Conservation (phyloP, 1,140 invertebrate species). For the Pseudobourletiella spinata region DNA sequence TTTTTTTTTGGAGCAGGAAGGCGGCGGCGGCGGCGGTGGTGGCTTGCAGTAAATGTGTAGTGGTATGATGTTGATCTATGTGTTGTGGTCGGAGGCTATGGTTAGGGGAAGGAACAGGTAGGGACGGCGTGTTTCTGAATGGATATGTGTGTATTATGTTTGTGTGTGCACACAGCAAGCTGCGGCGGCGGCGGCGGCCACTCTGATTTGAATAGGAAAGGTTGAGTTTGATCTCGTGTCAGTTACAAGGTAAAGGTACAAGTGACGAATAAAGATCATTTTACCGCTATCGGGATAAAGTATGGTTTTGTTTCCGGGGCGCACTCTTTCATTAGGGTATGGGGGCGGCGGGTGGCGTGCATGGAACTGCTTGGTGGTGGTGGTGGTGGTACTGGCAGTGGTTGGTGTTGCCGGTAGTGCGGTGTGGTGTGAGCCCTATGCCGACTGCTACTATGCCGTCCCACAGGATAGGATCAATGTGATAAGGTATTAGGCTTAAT, state of each 20-base stretch:
- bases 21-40: too few species aligned
- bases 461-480: background rate
- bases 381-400: background rate
- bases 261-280: slow-evolving; percentile 34
- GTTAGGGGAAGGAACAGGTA: background rate
- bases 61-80: too few species aligned
- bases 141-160: too few species aligned
- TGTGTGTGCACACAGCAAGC: background rate
- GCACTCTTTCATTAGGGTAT: slow-evolving; percentile 22
- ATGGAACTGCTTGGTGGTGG: background rate
- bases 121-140: background rate
- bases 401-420: too few species aligned
- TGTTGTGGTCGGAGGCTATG: background rate
- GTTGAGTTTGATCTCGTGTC: slow-evolving; percentile 34
- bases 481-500: slow-evolving; percentile 21
- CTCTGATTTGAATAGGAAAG: slow-evolving; percentile 15
- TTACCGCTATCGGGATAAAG: slow-evolving; percentile 25
- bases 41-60: too few species aligned
- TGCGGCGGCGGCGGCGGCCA: slow-evolving; percentile 1
- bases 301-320: slow-evolving; percentile 19
- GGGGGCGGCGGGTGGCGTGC: background rate
- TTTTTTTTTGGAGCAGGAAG: too few species aligned
- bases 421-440: too few species aligned
- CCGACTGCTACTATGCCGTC: background rate
- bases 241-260: slow-evolving; percentile 26